phyloP scores from a whole-genome alignment of 2,113 vertebrate species.

The Todiramphus saurophagus region DNA sequence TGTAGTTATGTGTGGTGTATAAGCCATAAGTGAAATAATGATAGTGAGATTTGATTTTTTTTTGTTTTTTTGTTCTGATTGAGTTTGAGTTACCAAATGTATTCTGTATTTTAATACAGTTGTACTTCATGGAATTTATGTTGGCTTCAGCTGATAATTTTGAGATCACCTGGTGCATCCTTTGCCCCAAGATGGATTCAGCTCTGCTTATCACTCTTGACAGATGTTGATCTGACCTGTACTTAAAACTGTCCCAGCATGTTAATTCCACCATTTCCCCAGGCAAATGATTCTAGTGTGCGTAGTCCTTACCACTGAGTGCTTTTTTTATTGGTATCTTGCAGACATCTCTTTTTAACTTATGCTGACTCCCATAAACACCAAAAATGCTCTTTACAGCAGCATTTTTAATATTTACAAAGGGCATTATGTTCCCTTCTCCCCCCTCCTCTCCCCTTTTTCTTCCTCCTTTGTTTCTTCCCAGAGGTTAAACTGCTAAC shows the following conservation, averaged over 20 bases:
- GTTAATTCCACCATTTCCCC: neutral
- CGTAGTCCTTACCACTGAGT: neutral
- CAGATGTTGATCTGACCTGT: conserved; percentile 8
- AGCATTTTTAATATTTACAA: neutral
- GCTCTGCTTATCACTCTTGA: neutral
- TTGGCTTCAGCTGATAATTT: neutral
- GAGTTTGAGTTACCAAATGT: neutral
- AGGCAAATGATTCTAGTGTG: neutral
- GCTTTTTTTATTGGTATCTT: neutral
- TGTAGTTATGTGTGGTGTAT: neutral
- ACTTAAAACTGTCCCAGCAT: neutral
- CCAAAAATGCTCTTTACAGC: neutral
- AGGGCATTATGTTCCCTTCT: neutral
- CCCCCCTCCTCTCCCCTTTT: accelerated
- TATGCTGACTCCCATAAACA: neutral
- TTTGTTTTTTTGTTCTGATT: neutral
- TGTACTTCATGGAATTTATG: neutral
- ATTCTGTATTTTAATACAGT: neutral
- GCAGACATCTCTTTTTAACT: neutral
- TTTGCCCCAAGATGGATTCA: neutral
- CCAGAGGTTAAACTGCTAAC: neutral
- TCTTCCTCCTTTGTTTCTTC: too few relatives aligned
- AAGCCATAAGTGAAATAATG: neutral
- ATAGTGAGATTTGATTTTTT: neutral
- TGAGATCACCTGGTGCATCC: neutral